Base-by-base conservation (phyloP, 37 sponge, comb jelly and placozoan genomes). In the Eunapius fragilis region DNA sequence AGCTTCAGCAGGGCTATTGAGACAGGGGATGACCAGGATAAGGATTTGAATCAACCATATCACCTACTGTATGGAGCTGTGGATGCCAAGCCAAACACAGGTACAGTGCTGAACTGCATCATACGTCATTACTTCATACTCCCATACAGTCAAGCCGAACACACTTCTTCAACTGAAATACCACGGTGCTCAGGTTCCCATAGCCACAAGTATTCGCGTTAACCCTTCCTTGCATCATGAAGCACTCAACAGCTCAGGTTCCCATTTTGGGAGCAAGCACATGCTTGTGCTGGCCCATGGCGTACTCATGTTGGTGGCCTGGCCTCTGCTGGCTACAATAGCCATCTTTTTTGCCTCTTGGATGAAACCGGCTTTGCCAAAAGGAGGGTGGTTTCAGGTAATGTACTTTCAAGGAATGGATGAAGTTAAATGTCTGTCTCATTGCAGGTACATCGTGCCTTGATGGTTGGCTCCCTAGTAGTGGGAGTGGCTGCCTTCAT, bases 301-400 rank as follows among this genome's bases (percentile, higher is more conserved):
- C 3, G 84, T 90, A 33, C 77, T 94, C 37, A 94, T 94, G 94
- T 25, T 84, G 47, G 84, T 90, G 70, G 85, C 94, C 25, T 94
- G 86, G 85, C 81, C 77, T 0, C 23, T 87, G n/a, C 67, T 94
- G 41, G 88, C 85, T 14, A 23, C 68, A 33, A 82, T 81, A 74
- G 94, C 71, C 68, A 83, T 85, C 32, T 94, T 90, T 85, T 90
- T 94, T 37, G 85, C 91, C 73, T 70, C 79, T 19, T 84, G 77
- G 85, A 94, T 94, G 94, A 90, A 80, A n/a, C 88, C 88, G 30
- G 86, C 86, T 0, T 74, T 94, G 41, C 91, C 85, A 48, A 94
- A 58, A 17, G 58, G 58, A 19, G 58, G 68, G 37, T 94, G 94
- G 94, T 94, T 94, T 58, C 91, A 90, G 83, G 85, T 88, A 26